Evolutionary conservation across 1,140 invertebrate genomes (phyloP).

Genomic region (Anagrus nilaparvatae): DNA sequence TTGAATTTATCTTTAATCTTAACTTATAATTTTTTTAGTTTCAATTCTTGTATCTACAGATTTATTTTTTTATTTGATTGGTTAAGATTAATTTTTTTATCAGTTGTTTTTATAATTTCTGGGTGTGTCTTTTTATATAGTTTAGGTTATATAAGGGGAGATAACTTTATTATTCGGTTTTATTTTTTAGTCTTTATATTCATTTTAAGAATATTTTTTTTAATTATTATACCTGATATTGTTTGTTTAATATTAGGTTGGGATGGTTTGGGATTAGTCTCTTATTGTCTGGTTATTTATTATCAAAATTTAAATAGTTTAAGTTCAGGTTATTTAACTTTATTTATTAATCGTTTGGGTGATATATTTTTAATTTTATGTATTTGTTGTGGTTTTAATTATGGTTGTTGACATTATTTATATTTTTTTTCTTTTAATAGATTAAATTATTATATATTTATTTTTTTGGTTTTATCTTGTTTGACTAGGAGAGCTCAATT

Average conservation of each 20-base stretch:
- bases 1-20: slow-evolving; percentile 39
- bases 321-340: slow-evolving; percentile 53
- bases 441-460: slow-evolving; percentile 39
- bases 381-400: slow-evolving; percentile 47
- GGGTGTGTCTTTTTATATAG: slow-evolving; percentile 50
- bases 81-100: slow-evolving; percentile 48
- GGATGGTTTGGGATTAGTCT: slow-evolving; percentile 55
- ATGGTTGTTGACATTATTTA: slow-evolving; percentile 43
- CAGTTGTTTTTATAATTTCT: slow-evolving; percentile 50
- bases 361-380: slow-evolving; percentile 47
- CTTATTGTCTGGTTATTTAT: slow-evolving; percentile 57
- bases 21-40: slow-evolving; percentile 41
- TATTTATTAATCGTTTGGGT: slow-evolving; percentile 50
- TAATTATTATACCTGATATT: slow-evolving; percentile 57
- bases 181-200: slow-evolving; percentile 49
- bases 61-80: slow-evolving; percentile 48
- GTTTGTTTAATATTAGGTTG: slow-evolving; percentile 57
- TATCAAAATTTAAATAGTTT: slow-evolving; percentile 49
- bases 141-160: slow-evolving; percentile 45
- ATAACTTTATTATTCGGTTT: slow-evolving; percentile 45
- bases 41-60: slow-evolving; percentile 38
- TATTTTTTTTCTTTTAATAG: slow-evolving; percentile 36
- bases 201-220: slow-evolving; percentile 54
- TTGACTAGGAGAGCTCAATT: slow-evolving; percentile 65
- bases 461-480: slow-evolving; percentile 40